Evolutionary conservation across 2,888 invertebrate genomes (phyloP).

Genomic region (Agriopis marginaria): DNA sequence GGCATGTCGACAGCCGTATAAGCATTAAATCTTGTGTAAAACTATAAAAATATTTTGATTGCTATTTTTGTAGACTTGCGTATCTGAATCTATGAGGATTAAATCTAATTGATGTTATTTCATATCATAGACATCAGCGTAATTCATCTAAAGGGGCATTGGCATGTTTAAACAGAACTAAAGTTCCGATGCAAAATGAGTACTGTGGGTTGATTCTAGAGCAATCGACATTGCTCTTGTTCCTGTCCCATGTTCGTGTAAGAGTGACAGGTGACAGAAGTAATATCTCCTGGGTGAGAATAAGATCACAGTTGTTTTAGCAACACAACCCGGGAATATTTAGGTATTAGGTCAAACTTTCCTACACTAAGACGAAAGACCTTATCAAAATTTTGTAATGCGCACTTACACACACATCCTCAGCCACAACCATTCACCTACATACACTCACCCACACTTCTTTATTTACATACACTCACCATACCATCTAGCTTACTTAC

Average conservation of each 20-base stretch:
- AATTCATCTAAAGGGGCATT: conserved; percentile 2
- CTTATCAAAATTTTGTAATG: too few species aligned
- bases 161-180: too few species aligned
- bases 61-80: conserved; percentile 13
- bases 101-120: conserved; percentile 8
- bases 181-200: background rate
- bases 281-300: background rate
- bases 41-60: conserved; percentile 21
- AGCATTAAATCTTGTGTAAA: conserved; percentile 25
- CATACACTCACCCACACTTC: too few species aligned
- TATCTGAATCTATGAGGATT: conserved; percentile 2
- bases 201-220: background rate
- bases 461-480: too few species aligned
- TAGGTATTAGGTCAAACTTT: too few species aligned
- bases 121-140: conserved; percentile 7
- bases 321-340: background rate
- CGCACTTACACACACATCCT: too few species aligned
- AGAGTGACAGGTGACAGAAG: background rate
- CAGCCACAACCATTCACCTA: too few species aligned
- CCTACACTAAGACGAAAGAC: too few species aligned
- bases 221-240: background rate
- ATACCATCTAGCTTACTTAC: too few species aligned
- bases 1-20: conserved; percentile 22
- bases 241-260: background rate
- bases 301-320: background rate